Evolutionary conservation across 2,888 invertebrate species (phyloP), one percentile per base, ranked within the genome.

Genomic region (Phyto melanocephala): DNA sequence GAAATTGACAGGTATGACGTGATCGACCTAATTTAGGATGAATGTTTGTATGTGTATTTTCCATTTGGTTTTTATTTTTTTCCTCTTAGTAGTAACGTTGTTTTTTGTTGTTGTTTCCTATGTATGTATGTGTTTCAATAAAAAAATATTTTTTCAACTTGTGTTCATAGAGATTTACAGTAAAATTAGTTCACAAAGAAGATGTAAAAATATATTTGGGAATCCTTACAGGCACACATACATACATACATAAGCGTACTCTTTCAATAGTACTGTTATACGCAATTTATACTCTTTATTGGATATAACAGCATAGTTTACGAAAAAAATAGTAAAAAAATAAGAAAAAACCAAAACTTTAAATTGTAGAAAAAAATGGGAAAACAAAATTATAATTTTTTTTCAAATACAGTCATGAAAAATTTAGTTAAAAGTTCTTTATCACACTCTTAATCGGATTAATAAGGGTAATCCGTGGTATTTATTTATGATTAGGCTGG

Each of bases 1-100:
- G 70, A 50, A 76, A 76, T 76, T 75, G 76, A 70, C 56, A 70
- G 63, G 63, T 58, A 80, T 80, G 80, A 80, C 63, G 70, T 70
- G 76, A 70, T 80, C 76, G 80, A 80, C 80, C 80, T 50, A 70
- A 76, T 76, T 80, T 70, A n/a, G n/a, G n/a, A n/a, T 58, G 10
- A 40, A 8, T 52, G 50, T 63, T 56, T 37, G 58, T 35, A 45
- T 22, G 37, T 67, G 7, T 62, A 24, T 45, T 52, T 70, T 62
- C 52, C 52, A 60, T 70, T 56, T 67, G n/a, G 42, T 42, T 67
- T 35, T 37, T 37, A 24, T 71, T 37, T 54, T 28, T 13, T 54
- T 22, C 20, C 11, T 33, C 35, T 65, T 50, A 20, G 10, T 17
- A 22, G 33, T 47, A 1, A 17, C 45, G 42, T 28, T 60, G 28